phyloP scores from a whole-genome alignment of 2,888 invertebrate species.

The Rhagonycha lutea region DNA sequence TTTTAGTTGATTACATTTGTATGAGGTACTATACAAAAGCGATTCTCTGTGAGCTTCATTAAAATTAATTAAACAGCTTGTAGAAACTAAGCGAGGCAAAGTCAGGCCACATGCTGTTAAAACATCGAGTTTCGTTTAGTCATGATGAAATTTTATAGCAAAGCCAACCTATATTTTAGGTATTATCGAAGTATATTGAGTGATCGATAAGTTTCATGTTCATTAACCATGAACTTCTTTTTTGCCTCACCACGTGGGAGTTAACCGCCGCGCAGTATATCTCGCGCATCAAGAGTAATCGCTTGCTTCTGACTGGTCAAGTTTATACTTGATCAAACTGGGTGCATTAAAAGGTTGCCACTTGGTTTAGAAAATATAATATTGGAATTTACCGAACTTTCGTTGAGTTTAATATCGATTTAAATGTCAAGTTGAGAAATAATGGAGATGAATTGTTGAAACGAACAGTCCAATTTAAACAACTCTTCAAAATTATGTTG shows the following conservation, averaged over 20 bases:
- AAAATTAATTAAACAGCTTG: constrained; percentile 27
- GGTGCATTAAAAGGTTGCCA: too few species aligned
- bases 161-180: constrained; percentile 1
- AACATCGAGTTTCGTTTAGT: constrained; percentile 4
- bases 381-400: not conserved
- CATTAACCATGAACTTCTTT: not conserved
- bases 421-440: not conserved
- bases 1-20: constrained; percentile 8
- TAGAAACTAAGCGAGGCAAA: constrained; percentile 9
- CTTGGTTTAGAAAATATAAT: too few species aligned
- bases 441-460: not conserved
- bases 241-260: too few species aligned
- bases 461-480: not conserved
- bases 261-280: not conserved
- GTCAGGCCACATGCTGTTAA: constrained; percentile 10
- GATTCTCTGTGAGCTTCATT: constrained; percentile 18
- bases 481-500: not conserved
- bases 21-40: constrained; percentile 10
- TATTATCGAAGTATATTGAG: constrained; percentile 6
- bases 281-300: not conserved
- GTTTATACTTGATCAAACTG: too few species aligned
- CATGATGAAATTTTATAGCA: constrained; percentile 14
- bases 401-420: not conserved
- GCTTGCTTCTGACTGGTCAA: not conserved
- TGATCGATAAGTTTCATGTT: not conserved